Evolutionary conservation across 1,140 invertebrate genomes (phyloP).

Genomic region (Drosophila tani): DNA sequence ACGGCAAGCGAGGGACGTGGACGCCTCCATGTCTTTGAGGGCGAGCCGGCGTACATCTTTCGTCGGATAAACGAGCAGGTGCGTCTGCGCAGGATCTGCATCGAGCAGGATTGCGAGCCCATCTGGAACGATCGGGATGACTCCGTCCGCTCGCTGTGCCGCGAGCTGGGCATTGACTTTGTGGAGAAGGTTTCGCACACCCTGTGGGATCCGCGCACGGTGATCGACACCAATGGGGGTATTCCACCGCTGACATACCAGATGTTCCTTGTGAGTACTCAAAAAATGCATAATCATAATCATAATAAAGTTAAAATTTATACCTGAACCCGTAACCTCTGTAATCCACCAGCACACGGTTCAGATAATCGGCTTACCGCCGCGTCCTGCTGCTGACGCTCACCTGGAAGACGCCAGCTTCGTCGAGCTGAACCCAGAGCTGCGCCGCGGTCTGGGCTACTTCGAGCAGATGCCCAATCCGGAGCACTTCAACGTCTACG

Average conservation of each 20-base stretch:
- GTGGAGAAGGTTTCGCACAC: constrained; percentile 90
- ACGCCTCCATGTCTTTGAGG: constrained; percentile 87
- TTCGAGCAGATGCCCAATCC: constrained; percentile 86
- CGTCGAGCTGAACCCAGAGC: constrained; percentile 83
- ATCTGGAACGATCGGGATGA: constrained; percentile 89
- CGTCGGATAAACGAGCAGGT: constrained; percentile 87
- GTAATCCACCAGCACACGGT: constrained; percentile 86
- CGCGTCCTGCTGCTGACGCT: constrained; percentile 86
- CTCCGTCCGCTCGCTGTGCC: constrained; percentile 87
- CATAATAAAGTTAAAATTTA: background rate
- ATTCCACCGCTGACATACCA: constrained; percentile 90
- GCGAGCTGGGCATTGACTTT: constrained; percentile 86
- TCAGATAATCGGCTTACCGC: constrained; percentile 87
- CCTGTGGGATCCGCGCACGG: constrained; percentile 88
- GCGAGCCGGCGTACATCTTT: constrained; percentile 88
- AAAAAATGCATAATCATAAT: background rate
- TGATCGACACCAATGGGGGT: constrained; percentile 89
- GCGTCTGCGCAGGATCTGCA: constrained; percentile 86
- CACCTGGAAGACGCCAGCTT: constrained; percentile 86
- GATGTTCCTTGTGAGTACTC: constrained; percentile 88
- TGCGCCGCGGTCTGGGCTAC: constrained; percentile 85
- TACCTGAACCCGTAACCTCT: background rate
- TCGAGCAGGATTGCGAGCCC: constrained; percentile 91
- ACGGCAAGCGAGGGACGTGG: constrained; percentile 85
- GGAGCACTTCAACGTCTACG: constrained; percentile 87